Conservation (phyloP, 2,888 invertebrate species). For the Dynastes grantii region DNA sequence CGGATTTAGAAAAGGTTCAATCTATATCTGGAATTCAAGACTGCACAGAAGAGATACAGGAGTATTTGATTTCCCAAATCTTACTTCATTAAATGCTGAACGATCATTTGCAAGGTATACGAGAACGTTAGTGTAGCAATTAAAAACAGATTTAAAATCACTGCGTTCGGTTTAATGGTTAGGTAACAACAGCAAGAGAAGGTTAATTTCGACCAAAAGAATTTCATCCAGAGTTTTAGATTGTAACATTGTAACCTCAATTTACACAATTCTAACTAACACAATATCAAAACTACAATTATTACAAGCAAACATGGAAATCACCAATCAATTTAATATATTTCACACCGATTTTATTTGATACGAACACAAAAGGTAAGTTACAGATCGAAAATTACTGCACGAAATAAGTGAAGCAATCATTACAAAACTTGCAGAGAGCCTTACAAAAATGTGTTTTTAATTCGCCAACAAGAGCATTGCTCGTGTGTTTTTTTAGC, state of each 20-base stretch:
- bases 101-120: too few relatives aligned
- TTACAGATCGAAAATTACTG: background rate
- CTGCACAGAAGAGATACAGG: too few relatives aligned
- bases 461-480: background rate
- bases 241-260: background rate
- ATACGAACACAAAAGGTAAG: background rate
- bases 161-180: too few relatives aligned
- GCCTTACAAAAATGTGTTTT: background rate
- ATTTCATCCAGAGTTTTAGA: too few relatives aligned
- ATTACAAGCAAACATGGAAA: background rate
- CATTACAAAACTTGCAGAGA: background rate
- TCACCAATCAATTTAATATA: constrained; percentile 10
- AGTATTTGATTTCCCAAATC: too few relatives aligned
- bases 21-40: too few relatives aligned
- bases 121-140: too few relatives aligned
- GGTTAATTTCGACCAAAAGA: too few relatives aligned
- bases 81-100: too few relatives aligned
- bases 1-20: too few relatives aligned
- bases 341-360: background rate
- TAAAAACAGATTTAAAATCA: too few relatives aligned
- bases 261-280: background rate
- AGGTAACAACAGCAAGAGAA: background rate
- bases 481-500: background rate
- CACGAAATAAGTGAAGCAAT: background rate
- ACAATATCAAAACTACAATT: background rate